Conservation (phyloP, 1,140 invertebrate genomes). For the Hyposmocoma kahamanoa region DNA sequence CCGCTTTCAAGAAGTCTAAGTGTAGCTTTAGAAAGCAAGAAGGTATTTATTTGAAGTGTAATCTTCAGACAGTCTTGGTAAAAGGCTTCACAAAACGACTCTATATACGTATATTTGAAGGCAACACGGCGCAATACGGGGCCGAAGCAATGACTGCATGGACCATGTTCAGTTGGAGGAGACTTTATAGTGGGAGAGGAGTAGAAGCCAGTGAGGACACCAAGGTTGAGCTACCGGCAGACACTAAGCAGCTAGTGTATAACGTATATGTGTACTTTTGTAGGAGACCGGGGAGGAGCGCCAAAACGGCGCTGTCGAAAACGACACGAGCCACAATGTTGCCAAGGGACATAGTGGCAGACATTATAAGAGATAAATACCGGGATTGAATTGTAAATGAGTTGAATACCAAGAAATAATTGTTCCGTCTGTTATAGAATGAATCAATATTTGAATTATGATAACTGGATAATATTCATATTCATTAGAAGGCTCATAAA, state of each 20-base stretch:
- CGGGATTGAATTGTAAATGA: slow-evolving; percentile 23
- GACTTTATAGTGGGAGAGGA: slow-evolving; percentile 49
- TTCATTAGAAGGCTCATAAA: neutral
- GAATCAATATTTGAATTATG: neutral
- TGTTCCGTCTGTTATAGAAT: too few relatives aligned
- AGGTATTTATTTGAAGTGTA: too few relatives aligned
- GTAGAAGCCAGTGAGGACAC: slow-evolving; percentile 35
- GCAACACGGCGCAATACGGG: slow-evolving; percentile 66
- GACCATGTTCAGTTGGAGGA: slow-evolving; percentile 69
- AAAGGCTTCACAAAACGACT: too few relatives aligned
- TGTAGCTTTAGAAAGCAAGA: too few relatives aligned
- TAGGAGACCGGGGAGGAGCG: slow-evolving; percentile 48
- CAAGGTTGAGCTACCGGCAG: slow-evolving; percentile 50
- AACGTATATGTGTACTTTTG: slow-evolving; percentile 66
- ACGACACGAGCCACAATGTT: slow-evolving; percentile 62
- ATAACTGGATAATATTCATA: neutral
- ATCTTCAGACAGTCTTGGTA: too few relatives aligned
- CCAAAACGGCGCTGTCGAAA: slow-evolving; percentile 55
- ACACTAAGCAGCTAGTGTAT: slow-evolving; percentile 61
- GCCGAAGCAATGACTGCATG: slow-evolving; percentile 66
- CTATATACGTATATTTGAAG: too few relatives aligned
- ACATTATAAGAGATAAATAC: slow-evolving; percentile 58
- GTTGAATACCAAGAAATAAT: neutral
- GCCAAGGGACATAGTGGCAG: slow-evolving; percentile 57
- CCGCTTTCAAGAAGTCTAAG: too few relatives aligned